Conservation (phyloP, 2,888 invertebrate genomes). For the Lottia scabra region DNA sequence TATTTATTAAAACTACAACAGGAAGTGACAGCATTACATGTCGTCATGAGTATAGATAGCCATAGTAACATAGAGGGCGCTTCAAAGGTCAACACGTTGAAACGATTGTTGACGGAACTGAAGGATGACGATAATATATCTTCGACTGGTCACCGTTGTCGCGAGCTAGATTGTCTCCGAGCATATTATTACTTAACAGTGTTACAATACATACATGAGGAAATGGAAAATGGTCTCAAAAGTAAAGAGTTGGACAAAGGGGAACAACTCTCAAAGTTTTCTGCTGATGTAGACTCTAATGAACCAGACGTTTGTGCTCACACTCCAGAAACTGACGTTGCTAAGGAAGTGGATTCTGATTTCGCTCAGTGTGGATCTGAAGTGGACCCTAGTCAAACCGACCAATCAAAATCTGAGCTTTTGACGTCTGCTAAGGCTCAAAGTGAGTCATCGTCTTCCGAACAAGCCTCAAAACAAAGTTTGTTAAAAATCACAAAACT, state of each 20-base stretch:
- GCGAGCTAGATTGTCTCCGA: slow-evolving; percentile 59
- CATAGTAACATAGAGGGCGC: slow-evolving; percentile 49
- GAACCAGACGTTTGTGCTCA: slow-evolving; percentile 3
- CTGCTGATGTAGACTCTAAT: slow-evolving; percentile 7
- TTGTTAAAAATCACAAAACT: slow-evolving; percentile 34
- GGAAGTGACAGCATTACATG: slow-evolving; percentile 59
- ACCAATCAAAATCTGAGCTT: not conserved
- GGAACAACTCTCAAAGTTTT: slow-evolving; percentile 3
- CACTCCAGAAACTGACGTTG: not conserved
- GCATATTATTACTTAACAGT: slow-evolving; percentile 58
- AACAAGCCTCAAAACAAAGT: slow-evolving; percentile 2
- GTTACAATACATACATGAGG: slow-evolving; percentile 44
- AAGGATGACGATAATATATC: slow-evolving; percentile 54
- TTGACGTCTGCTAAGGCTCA: not conserved
- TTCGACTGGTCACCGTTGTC: slow-evolving; percentile 47
- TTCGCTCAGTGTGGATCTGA: not conserved
- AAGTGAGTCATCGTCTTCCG: not conserved
- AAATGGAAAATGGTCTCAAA: not conserved
- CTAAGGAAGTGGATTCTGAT: not conserved
- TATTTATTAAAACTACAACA: slow-evolving; percentile 60
- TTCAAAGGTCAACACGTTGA: slow-evolving; percentile 51
- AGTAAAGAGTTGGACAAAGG: slow-evolving; percentile 12
- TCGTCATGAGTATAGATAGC: slow-evolving; percentile 59
- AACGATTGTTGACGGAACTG: slow-evolving; percentile 52
- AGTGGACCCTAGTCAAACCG: not conserved